phyloP scores from a whole-genome alignment of 2,113 vertebrate genomes.

The Orthonyx spaldingii region DNA sequence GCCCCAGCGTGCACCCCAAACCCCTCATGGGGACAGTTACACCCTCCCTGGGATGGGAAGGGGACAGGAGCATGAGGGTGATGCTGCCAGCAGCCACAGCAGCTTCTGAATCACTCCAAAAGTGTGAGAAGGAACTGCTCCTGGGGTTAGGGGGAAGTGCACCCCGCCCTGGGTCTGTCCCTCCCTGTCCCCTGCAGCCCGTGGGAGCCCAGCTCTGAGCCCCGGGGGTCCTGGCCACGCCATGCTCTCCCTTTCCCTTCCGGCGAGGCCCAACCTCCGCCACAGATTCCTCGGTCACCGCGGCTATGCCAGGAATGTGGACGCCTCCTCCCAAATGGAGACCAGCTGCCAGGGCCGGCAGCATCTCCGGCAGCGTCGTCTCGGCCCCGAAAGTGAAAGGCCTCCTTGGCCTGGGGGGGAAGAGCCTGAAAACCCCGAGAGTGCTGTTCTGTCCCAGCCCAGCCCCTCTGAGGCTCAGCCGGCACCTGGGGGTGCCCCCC shows the following conservation, averaged over 20 bases:
- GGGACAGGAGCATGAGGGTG: accelerated
- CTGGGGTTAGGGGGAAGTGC: accelerated
- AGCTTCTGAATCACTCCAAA: neutral
- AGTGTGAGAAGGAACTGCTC: neutral
- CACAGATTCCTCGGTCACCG: constrained; percentile 43
- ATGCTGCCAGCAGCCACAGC: neutral
- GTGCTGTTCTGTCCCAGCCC: neutral
- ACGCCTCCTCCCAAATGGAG: constrained; percentile 46
- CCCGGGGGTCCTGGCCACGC: accelerated
- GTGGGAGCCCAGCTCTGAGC: neutral
- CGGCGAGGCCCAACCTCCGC: neutral
- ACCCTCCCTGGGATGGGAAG: neutral
- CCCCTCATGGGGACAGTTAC: accelerated
- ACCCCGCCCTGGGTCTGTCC: accelerated
- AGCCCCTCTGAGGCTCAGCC: neutral
- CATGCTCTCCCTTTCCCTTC: neutral
- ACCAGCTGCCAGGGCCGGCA: constrained; percentile 23
- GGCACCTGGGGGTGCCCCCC: accelerated
- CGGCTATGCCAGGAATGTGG: constrained; percentile 61
- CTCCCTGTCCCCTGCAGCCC: neutral
- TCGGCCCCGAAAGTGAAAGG: neutral
- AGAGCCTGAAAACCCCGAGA: neutral
- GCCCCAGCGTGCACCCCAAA: accelerated
- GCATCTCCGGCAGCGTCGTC: neutral
- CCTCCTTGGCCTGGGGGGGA: neutral